Conservation (phyloP, 2,797 vertebrate genomes). For the Stomatorhinus walkeri region DNA sequence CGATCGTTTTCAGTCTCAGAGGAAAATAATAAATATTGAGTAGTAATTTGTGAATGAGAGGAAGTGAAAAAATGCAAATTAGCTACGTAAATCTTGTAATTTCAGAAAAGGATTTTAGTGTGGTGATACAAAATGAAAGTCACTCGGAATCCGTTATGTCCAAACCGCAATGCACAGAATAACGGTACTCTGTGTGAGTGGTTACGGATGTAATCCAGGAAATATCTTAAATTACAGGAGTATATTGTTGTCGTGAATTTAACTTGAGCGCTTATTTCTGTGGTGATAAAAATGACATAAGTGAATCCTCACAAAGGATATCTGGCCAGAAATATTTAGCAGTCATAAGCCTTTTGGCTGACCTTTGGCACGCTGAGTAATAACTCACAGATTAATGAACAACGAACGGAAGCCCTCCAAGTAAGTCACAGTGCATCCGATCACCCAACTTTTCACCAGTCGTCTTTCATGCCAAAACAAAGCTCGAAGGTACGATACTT, state of each 20-base stretch:
- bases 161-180: neutral
- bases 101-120: constrained; percentile 9
- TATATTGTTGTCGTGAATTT: constrained; percentile 18
- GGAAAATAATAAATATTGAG: neutral
- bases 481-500: constrained; percentile 46
- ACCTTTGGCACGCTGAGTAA: constrained; percentile 85
- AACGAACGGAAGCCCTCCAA: constrained; percentile 80
- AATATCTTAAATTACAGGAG: constrained; percentile 14
- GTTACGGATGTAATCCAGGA: constrained; percentile 3
- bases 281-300: constrained; percentile 57
- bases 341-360: constrained; percentile 94
- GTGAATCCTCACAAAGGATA: constrained; percentile 77
- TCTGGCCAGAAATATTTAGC: constrained; percentile 72
- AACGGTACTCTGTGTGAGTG: neutral
- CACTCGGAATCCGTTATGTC: neutral
- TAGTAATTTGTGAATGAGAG: neutral
- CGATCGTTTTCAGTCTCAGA: neutral
- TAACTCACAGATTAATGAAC: constrained; percentile 99
- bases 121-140: neutral
- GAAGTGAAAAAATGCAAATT: neutral
- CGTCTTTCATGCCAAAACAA: constrained; percentile 54
- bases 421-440: constrained; percentile 65
- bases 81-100: neutral
- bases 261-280: constrained; percentile 23
- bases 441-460: constrained; percentile 60